Conservation (phyloP, 2,888 invertebrate genomes). For the Cerceris rybyensis region DNA sequence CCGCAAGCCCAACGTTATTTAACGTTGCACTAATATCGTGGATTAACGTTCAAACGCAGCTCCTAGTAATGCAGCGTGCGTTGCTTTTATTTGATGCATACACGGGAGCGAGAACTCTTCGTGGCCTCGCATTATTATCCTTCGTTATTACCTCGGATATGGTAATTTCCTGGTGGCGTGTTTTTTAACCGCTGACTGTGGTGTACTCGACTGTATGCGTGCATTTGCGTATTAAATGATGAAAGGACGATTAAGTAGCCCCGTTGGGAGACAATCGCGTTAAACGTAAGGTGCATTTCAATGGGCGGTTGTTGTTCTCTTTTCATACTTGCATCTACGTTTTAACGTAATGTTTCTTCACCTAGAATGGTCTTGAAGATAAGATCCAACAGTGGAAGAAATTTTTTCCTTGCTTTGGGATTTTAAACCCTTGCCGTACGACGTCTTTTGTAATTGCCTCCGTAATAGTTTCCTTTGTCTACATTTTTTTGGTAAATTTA, state of each 20-base stretch:
- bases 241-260: not conserved
- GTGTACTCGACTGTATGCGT: not conserved
- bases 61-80: not conserved
- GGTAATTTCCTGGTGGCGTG: not conserved
- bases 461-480: no score
- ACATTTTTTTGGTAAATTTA: no score
- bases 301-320: no score
- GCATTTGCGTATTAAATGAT: not conserved
- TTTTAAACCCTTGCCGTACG: no score
- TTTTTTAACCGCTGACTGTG: not conserved
- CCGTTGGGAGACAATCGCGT: no score
- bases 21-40: constrained; percentile 13
- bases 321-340: no score
- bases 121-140: constrained; percentile 16
- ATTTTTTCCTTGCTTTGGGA: no score
- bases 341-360: no score
- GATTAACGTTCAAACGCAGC: constrained; percentile 2
- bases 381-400: no score
- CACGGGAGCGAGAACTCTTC: not conserved
- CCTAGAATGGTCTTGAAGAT: no score
- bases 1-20: constrained; percentile 6
- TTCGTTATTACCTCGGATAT: constrained; percentile 11
- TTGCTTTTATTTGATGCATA: constrained; percentile 16
- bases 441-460: no score
- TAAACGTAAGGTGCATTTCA: no score